Base-by-base conservation (phyloP, 2,797 vertebrate species). In the Holocentrus rufus region DNA sequence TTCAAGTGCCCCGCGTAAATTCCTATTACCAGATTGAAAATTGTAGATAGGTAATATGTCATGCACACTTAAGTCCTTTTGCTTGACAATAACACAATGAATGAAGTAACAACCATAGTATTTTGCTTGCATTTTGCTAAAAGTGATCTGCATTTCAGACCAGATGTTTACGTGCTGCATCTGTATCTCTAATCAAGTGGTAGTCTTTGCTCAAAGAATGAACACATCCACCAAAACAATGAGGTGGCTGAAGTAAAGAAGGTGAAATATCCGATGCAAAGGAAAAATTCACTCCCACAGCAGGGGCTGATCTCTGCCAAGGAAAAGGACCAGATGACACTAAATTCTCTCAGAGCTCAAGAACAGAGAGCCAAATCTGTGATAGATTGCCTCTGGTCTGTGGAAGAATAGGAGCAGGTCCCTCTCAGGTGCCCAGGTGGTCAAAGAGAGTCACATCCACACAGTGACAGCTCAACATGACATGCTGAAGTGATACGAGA, bases 401-500 rank as follows among this genome's bases (percentile, higher is more conserved):
- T 47, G n/a, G 56, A 52, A 31, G 49, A 74, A 20, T 23, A 44
- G 1, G 9, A 36, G 18, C 47, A 54, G 31, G 23, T 22, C 9
- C 56, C 60, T 30, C 49, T n/a, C 53, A 23, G 27, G 47, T 42
- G 31, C 72, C 57, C 49, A 67, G 72, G n/a, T n/a, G 47, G 34
- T 17, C 56, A 53, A 56, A 7, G 56, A 74, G n/a, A 53, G 23
- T 18, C 44, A 9, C 27, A 15, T 59, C 9, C 44, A n/a, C 17
- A 44, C 31, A 22, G 31, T 55, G 34, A 66, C 14, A 64, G 46
- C 22, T 23, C 34, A 61, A 23, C 47, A 53, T 13, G 30, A 74
- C 25, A 50, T 39, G 10, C 59, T 75, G 36, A 27, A 75, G 65
- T 5, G 55, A 23, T 62, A 56, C 39, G 64, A 69, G 49, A 63